Evolutionary conservation across 2,113 vertebrate species (phyloP), one percentile per base, ranked within the genome.

Genomic region (Neolamprologus fasciatus): DNA sequence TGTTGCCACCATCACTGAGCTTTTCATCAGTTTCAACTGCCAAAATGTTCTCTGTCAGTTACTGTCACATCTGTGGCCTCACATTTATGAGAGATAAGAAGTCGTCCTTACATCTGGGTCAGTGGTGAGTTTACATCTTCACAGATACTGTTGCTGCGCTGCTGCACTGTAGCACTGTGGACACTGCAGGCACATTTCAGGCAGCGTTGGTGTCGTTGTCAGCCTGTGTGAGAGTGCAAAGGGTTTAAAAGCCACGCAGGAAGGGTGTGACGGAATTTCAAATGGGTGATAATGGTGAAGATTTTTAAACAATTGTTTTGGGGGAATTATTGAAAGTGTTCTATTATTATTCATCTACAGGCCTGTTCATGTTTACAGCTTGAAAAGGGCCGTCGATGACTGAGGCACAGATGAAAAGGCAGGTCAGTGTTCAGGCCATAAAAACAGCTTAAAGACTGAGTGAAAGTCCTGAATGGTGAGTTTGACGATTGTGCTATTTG

Each of bases 351-450:
- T 66, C 17, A 66, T 21, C 61, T 37, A 37, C 33, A 66, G 61
- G 9, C 4, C 17, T 66, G 5, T 63, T 63, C 9, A 7, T 63
- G 58, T 35, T 63, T 63, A 63, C 61, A 35, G 61, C 61, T 5
- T 0, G 31, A 66, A 35, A 66, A 1, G 17, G 17, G 33, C 61
- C 1, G 61, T n/a, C 0, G 61, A 66, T 8, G 61, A 66, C 17
- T n/a, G 61, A 66, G 6, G 10, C 17, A 66, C 33, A n/a, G 33
- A n/a, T 66, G 61, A 37, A 66, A 66, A 66, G 61, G 7, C 61
- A 66, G 68, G 68, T 73, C 66, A 73, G 13, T 26, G 21, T 26
- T 73, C 21, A 45, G 21, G 21, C 66, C 66, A 17, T 26, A 4
- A 9, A 71, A 42, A 40, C 0, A 71, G 63, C 11, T 40, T 66